Evolutionary conservation across 2,888 invertebrate species (phyloP).

Genomic region (Drosophila incognita): DNA sequence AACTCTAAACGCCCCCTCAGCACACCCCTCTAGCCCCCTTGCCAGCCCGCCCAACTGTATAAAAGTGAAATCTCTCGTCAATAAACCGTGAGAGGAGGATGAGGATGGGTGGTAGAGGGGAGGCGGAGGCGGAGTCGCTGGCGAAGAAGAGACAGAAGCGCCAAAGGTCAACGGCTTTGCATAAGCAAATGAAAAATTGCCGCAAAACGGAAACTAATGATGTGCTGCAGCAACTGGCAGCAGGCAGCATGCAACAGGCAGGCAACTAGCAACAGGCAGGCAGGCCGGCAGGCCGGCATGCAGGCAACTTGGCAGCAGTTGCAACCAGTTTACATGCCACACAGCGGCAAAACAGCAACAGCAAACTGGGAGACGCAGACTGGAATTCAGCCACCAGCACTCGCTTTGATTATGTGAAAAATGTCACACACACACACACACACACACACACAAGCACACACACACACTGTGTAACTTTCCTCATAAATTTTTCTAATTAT

Average conservation of each 20-base stretch:
- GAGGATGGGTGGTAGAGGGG: neutral
- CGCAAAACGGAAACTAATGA: slow-evolving; percentile 83
- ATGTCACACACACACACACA: slow-evolving; percentile 69
- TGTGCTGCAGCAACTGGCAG: slow-evolving; percentile 71
- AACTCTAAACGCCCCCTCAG: slow-evolving; percentile 21
- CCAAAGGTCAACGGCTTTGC: slow-evolving; percentile 76
- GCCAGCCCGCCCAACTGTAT: slow-evolving; percentile 18
- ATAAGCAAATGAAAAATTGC: slow-evolving; percentile 82
- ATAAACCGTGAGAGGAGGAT: neutral
- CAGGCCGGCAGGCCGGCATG: too few relatives aligned
- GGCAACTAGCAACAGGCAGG: slow-evolving; percentile 1
- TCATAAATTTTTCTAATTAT: slow-evolving; percentile 69
- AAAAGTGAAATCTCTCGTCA: slow-evolving; percentile 73
- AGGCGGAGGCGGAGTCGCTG: neutral
- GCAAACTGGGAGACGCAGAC: slow-evolving; percentile 52
- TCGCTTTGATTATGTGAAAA: slow-evolving; percentile 81
- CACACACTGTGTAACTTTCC: slow-evolving; percentile 28
- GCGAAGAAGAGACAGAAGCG: slow-evolving; percentile 28
- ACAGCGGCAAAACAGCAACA: slow-evolving; percentile 40
- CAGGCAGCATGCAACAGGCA: slow-evolving; percentile 31
- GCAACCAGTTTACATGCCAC: slow-evolving; percentile 59
- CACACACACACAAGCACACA: slow-evolving; percentile 21
- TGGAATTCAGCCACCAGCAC: slow-evolving; percentile 77
- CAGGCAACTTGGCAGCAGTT: slow-evolving; percentile 14
- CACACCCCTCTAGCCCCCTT: neutral